Conservation (phyloP, 2,888 invertebrate species). For the Scaptomyza tumidula region DNA sequence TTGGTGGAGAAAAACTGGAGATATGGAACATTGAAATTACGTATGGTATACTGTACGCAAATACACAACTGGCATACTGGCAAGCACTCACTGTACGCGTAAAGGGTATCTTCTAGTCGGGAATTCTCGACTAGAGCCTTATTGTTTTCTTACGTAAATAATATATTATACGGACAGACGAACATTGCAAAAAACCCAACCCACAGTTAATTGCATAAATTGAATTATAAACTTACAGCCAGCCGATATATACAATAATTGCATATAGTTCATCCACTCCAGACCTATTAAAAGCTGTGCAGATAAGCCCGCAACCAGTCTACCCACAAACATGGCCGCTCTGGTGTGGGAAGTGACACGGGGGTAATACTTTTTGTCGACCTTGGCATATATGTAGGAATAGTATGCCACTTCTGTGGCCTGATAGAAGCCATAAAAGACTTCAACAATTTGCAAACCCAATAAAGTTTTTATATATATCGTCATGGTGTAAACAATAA, state of each 20-base stretch:
- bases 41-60: neutral
- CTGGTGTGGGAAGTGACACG: slow-evolving; percentile 90
- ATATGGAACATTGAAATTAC: no score
- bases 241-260: slow-evolving; percentile 89
- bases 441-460: slow-evolving; percentile 89
- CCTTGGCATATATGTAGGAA: slow-evolving; percentile 96
- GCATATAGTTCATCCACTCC: slow-evolving; percentile 86
- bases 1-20: no score
- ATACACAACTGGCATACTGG: no score
- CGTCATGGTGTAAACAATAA: slow-evolving; percentile 90
- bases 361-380: slow-evolving; percentile 88
- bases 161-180: no score
- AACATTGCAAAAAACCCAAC: neutral
- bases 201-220: neutral
- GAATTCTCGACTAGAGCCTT: no score
- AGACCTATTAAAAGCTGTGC: slow-evolving; percentile 88
- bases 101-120: no score
- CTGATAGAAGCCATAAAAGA: slow-evolving; percentile 92
- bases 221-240: slow-evolving; percentile 84
- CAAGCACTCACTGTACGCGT: no score
- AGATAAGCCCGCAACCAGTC: slow-evolving; percentile 87
- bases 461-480: slow-evolving; percentile 90
- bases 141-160: no score
- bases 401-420: slow-evolving; percentile 96
- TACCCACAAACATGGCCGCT: slow-evolving; percentile 89